Evolutionary conservation across 2,888 invertebrate genomes (phyloP).

Genomic region (Melangyna quadrimaculata): DNA sequence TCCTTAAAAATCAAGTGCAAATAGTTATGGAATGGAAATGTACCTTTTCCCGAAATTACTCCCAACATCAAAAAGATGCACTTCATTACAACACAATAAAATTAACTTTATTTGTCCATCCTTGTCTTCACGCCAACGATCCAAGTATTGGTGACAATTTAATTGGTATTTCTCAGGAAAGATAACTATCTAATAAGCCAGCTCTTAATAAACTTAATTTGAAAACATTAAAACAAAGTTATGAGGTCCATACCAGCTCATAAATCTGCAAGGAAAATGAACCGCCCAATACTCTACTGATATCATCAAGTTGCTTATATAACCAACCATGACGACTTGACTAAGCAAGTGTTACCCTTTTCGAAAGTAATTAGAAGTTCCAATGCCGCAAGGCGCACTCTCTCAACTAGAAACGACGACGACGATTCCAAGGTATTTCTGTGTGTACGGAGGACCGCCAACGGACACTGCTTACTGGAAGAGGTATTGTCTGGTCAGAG

Average conservation of each 20-base stretch:
- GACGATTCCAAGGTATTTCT: neutral
- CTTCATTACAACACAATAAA: too few relatives aligned
- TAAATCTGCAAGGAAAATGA: constrained; percentile 45
- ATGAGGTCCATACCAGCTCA: constrained; percentile 18
- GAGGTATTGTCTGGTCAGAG: constrained; percentile 23
- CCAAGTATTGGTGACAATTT: neutral
- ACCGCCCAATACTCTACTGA: constrained; percentile 12
- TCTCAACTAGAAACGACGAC: neutral
- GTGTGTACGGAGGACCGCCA: constrained; percentile 10
- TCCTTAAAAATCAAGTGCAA: too few relatives aligned
- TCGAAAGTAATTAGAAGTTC: constrained; percentile 40
- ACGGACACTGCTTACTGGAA: constrained; percentile 4
- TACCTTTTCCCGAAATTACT: too few relatives aligned
- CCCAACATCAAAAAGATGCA: too few relatives aligned
- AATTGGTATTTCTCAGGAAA: neutral
- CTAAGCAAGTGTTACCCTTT: constrained; percentile 39
- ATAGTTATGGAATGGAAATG: too few relatives aligned
- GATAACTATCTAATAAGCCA: neutral
- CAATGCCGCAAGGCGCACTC: constrained; percentile 4
- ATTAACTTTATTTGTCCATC: too few relatives aligned
- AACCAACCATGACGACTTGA: neutral
- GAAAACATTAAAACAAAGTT: constrained; percentile 4
- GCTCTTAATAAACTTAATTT: neutral
- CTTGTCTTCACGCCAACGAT: too few relatives aligned
- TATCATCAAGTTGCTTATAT: constrained; percentile 30